Evolutionary conservation across 2,797 vertebrate species (phyloP).

Genomic region (Poecile montanus): DNA sequence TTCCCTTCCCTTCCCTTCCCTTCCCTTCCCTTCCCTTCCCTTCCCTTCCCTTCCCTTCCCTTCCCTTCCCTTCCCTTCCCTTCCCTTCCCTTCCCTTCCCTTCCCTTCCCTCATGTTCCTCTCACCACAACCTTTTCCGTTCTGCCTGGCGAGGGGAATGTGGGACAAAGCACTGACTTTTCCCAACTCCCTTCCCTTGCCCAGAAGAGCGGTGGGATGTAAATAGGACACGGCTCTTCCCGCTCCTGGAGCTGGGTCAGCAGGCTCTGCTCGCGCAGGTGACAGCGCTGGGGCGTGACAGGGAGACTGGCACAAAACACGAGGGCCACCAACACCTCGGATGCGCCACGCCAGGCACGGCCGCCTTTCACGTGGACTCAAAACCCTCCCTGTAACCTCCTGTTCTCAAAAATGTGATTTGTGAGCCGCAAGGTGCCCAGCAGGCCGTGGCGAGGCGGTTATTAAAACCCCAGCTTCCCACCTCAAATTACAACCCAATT

Average conservation of each 20-base stretch:
- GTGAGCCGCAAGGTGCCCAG: neutral
- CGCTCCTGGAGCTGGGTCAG: neutral
- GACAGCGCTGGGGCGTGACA: neutral
- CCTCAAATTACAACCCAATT: conserved; percentile 35
- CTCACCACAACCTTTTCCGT: neutral
- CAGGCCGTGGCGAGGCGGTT: accelerated
- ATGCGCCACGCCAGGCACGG: neutral
- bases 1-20: no score
- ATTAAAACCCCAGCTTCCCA: conserved; percentile 36
- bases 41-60: no score
- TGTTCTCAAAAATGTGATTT: neutral
- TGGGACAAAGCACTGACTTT: neutral
- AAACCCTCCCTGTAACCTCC: neutral
- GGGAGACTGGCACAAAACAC: neutral
- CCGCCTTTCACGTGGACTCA: neutral
- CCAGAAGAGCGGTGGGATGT: neutral
- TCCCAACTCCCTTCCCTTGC: neutral
- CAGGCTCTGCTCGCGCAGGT: neutral
- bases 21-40: no score
- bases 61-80: no score
- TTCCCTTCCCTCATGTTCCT: neutral
- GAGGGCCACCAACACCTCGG: accelerated
- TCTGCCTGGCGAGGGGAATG: neutral
- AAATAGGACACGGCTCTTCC: neutral
- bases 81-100: no score